These are phyloP conservation scores for Electrona antarctica DNA, from an alignment of 2,113 vertebrate species.

Conservation along the genomic window DNA sequence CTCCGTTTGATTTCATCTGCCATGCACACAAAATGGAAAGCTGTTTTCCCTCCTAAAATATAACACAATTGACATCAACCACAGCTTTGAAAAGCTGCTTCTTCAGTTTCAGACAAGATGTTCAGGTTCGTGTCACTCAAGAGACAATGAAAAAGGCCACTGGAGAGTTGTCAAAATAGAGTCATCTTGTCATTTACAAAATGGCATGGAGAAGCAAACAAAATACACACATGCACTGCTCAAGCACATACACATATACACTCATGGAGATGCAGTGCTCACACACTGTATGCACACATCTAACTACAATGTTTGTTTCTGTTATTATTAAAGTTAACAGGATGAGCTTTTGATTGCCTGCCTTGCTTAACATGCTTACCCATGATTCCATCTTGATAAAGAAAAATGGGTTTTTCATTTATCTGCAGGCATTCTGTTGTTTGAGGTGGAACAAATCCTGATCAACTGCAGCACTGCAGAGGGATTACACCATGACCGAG, in stretches of 20 bases:
- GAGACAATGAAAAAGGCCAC: constrained; percentile 9
- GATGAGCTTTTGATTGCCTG: not conserved
- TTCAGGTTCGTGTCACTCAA: constrained; percentile 6
- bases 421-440: constrained; percentile 12
- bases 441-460: constrained; percentile 26
- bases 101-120: constrained; percentile 13
- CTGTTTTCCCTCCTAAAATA: constrained; percentile 6
- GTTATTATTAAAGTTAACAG: not conserved
- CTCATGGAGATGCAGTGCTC: not conserved
- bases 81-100: constrained; percentile 10
- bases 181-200: not conserved
- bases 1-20: not conserved
- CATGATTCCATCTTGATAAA: constrained; percentile 17
- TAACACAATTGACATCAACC: constrained; percentile 27
- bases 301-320: not conserved
- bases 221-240: not conserved
- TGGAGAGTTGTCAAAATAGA: not conserved
- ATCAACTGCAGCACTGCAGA: constrained; percentile 11
- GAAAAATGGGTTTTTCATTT: constrained; percentile 14
- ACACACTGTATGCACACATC: not conserved
- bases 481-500: not conserved
- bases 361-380: not conserved
- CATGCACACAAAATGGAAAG: not conserved
- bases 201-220: not conserved
- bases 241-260: not conserved